These are phyloP conservation scores for Morpho achilles DNA, from an alignment of 2,888 invertebrate species.

Conservation along the genomic window DNA sequence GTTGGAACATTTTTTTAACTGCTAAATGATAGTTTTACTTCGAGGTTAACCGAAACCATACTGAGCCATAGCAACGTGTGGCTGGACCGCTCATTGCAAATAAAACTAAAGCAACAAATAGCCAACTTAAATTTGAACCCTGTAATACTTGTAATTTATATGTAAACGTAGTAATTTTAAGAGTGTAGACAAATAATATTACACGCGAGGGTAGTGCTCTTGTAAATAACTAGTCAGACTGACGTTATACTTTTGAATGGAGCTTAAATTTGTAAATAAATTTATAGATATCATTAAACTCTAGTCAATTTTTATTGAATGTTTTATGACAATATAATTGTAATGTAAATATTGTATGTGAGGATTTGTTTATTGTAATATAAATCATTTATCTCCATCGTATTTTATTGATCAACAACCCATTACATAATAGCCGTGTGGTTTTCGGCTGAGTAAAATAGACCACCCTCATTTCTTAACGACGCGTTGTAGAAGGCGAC, in stretches of 20 bases:
- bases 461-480: too few relatives aligned
- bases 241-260: conserved; percentile 67
- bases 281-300: conserved; percentile 65
- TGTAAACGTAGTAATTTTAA: conserved; percentile 28
- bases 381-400: conserved; percentile 49
- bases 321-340: conserved; percentile 76
- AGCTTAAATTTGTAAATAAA: conserved; percentile 72
- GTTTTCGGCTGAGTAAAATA: too few relatives aligned
- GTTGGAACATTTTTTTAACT: too few relatives aligned
- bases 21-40: too few relatives aligned
- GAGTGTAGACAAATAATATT: conserved; percentile 23
- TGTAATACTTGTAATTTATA: neutral
- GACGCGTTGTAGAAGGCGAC: too few relatives aligned
- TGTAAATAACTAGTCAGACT: conserved; percentile 56
- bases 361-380: conserved; percentile 61
- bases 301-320: conserved; percentile 76
- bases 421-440: too few relatives aligned
- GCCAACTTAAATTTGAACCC: neutral
- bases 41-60: too few relatives aligned
- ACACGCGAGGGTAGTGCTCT: conserved; percentile 33
- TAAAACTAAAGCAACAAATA: neutral
- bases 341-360: conserved; percentile 69
- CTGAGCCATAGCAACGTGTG: too few relatives aligned
- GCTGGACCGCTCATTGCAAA: too few relatives aligned
- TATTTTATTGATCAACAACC: conserved; percentile 25